phyloP scores from a whole-genome alignment of 2,113 vertebrate genomes.

The Mesocricetus auratus region DNA sequence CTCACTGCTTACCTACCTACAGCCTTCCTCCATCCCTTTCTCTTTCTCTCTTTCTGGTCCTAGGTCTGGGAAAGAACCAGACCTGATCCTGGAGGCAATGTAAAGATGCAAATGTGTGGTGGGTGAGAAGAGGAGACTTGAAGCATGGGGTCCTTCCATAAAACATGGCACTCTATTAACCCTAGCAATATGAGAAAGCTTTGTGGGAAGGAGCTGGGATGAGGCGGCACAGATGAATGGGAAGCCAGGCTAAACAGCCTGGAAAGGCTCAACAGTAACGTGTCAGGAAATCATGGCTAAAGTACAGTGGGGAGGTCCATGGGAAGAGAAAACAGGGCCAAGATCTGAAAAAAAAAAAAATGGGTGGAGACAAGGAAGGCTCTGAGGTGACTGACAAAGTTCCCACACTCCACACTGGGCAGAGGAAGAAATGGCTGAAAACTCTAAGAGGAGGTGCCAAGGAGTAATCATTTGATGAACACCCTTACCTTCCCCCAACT shows the following conservation, averaged over 20 bases:
- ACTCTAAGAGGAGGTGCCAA: not conserved
- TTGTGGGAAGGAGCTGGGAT: not conserved
- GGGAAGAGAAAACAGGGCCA: not conserved
- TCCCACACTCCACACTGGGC: not conserved
- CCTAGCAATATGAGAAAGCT: not conserved
- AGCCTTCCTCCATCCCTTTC: not conserved
- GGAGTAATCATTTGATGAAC: not conserved
- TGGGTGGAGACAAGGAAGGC: not conserved
- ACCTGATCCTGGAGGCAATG: not conserved
- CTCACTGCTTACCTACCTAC: not conserved
- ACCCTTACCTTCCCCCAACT: not conserved
- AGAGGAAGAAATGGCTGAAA: not conserved
- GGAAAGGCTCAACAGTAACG: not conserved
- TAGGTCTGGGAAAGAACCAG: not conserved
- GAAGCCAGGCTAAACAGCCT: not conserved
- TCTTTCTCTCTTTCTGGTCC: not conserved
- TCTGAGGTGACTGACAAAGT: slow-evolving; percentile 29
- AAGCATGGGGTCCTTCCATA: not conserved
- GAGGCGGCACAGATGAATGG: not conserved
- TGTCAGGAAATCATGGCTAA: not conserved
- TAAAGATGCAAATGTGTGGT: not conserved
- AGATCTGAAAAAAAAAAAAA: slow-evolving; percentile 46
- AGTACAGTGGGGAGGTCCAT: not conserved
- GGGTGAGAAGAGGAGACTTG: not conserved
- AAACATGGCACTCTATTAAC: not conserved